Evolutionary conservation across 37 sponge, comb jelly and placozoan species (phyloP).

Genomic region (Hexactinellida sp.): DNA sequence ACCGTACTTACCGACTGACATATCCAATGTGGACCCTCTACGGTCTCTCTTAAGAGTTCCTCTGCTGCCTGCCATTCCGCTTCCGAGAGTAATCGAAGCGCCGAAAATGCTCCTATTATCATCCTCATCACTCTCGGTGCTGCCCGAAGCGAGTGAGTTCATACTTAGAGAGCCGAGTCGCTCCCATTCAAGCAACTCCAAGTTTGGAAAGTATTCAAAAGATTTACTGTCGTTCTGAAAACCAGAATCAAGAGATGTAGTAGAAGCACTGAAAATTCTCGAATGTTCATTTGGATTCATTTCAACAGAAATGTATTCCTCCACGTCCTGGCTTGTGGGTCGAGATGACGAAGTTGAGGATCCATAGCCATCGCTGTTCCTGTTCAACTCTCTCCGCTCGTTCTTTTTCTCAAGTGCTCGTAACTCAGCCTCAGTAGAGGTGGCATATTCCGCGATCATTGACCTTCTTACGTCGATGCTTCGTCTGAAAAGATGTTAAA

Average conservation of each 20-base stretch:
- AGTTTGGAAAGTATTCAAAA: not conserved
- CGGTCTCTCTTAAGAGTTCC: constrained; percentile 2
- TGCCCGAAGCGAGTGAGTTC: not conserved
- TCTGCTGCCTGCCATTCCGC: not conserved
- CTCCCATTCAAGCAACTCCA: not conserved
- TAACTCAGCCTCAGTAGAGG: not conserved
- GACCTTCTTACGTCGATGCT: not conserved
- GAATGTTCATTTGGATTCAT: not conserved
- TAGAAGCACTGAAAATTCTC: not conserved
- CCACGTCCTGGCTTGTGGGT: not conserved
- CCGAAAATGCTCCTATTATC: not conserved
- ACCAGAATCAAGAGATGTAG: not conserved
- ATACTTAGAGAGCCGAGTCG: not conserved
- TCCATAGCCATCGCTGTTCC: not conserved
- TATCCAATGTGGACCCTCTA: not conserved
- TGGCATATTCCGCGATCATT: not conserved
- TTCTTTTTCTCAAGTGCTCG: not conserved
- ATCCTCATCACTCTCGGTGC: constrained; percentile 10
- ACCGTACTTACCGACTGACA: not conserved
- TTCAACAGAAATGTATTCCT: not conserved
- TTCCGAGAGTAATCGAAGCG: not conserved
- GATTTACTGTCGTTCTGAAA: not conserved
- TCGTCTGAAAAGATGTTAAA: not conserved
- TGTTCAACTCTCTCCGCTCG: not conserved
- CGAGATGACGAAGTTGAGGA: not conserved